Conservation (phyloP, 2,888 invertebrate genomes). For the Nomada ferruginata region DNA sequence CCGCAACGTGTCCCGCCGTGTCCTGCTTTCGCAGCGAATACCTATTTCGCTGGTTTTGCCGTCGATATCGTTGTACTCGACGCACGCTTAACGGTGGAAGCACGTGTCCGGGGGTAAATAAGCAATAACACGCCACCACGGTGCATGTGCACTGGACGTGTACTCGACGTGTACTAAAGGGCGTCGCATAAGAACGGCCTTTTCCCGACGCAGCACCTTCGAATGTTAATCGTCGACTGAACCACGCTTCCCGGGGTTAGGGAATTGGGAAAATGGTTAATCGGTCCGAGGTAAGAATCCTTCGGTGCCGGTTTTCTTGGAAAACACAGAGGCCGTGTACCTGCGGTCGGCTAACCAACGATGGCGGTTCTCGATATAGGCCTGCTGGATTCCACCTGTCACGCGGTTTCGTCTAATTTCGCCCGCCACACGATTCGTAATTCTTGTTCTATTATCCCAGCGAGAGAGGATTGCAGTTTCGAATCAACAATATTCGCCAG, state of each 20-base stretch:
- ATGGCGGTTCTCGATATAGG: slow-evolving; percentile 38
- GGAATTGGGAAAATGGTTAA: slow-evolving; percentile 22
- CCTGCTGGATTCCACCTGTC: slow-evolving; percentile 69
- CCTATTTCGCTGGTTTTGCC: slow-evolving; percentile 26
- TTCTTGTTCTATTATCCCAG: slow-evolving; percentile 26
- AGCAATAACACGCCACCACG: slow-evolving; percentile 69
- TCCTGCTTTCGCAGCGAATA: slow-evolving; percentile 46
- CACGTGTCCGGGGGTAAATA: slow-evolving; percentile 75
- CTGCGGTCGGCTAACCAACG: slow-evolving; percentile 10
- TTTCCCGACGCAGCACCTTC: slow-evolving; percentile 1
- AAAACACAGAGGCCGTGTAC: slow-evolving; percentile 28
- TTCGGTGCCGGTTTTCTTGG: not conserved
- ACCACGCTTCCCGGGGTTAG: slow-evolving; percentile 52
- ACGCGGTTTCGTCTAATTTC: slow-evolving; percentile 70
- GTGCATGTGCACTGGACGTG: slow-evolving; percentile 72
- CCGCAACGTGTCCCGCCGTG: slow-evolving; percentile 31
- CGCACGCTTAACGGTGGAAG: slow-evolving; percentile 60
- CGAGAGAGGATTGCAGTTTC: slow-evolving; percentile 16
- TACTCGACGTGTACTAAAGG: slow-evolving; percentile 51
- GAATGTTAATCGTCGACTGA: slow-evolving; percentile 7
- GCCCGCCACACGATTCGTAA: slow-evolving; percentile 53
- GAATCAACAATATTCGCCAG: slow-evolving; percentile 45
- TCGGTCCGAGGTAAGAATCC: not conserved
- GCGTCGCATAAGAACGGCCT: slow-evolving; percentile 53
- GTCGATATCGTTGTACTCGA: slow-evolving; percentile 61